Conservation (phyloP, 2,113 vertebrate species). For the human (Homo sapiens) region DNA sequence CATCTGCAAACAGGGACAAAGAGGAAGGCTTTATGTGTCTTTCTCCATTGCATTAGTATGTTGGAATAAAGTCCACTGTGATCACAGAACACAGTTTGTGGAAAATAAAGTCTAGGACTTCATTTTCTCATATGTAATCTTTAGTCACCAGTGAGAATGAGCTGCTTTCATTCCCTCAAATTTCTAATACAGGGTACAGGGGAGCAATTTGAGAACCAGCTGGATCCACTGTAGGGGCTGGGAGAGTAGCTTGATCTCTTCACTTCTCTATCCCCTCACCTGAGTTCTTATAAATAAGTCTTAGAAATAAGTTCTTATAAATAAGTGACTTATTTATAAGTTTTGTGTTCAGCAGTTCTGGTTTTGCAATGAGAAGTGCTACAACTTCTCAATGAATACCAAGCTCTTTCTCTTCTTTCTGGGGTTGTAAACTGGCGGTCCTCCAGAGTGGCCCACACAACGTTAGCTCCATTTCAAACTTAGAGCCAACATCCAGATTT, state of each 20-base stretch:
- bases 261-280: neutral
- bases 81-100: neutral
- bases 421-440: neutral
- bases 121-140: neutral
- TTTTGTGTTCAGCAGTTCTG: neutral
- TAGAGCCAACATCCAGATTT: neutral
- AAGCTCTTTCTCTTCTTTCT: neutral
- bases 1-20: no score
- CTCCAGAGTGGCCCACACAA: neutral
- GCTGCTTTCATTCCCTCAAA: neutral
- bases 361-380: neutral
- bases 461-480: neutral
- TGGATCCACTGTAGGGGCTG: neutral
- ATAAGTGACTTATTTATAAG: no score
- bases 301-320: neutral
- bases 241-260: neutral
- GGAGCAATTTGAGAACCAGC: neutral
- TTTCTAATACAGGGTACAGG: neutral
- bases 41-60: neutral
- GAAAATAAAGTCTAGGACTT: neutral
- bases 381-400: neutral
- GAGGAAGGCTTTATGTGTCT: neutral
- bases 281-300: neutral
- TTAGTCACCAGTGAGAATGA: neutral
- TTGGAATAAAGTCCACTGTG: neutral